These are phyloP conservation scores for Macaria notata DNA, from an alignment of 2,888 invertebrate species.

Conservation along the genomic window DNA sequence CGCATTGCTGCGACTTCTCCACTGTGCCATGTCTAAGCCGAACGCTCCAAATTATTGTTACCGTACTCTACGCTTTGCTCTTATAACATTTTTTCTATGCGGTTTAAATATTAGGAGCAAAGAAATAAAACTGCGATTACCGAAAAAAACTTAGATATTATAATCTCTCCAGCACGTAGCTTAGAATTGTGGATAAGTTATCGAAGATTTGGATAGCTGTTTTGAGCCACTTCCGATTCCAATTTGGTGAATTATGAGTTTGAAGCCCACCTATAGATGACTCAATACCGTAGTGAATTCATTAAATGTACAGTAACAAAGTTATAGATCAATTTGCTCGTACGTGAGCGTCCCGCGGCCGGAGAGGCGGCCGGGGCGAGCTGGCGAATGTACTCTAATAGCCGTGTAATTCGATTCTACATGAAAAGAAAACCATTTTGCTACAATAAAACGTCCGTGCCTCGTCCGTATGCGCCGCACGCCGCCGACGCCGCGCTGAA, in stretches of 20 bases:
- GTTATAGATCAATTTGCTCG: conserved; percentile 42
- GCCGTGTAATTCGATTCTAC: conserved; percentile 58
- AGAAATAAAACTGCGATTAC: neutral
- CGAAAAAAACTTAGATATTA: too few relatives aligned
- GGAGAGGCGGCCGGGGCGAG: too few relatives aligned
- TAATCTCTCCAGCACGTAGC: conserved; percentile 1
- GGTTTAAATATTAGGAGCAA: neutral
- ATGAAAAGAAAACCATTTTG: conserved; percentile 31
- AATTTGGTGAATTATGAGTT: conserved; percentile 15
- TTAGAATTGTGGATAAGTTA: neutral
- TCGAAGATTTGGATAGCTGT: neutral
- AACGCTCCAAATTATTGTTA: conserved; percentile 16
- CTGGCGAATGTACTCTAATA: conserved; percentile 49
- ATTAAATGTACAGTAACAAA: conserved; percentile 39
- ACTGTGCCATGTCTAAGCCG: conserved; percentile 21
- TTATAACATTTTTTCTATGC: neutral
- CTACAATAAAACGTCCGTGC: conserved; percentile 41
- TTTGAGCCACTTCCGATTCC: conserved; percentile 12
- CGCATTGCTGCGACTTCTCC: conserved; percentile 22
- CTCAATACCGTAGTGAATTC: conserved; percentile 31
- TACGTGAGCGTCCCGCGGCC: conserved; percentile 40
- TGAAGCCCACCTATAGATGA: conserved; percentile 7
- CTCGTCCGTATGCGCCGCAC: neutral
- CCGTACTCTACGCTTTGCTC: conserved; percentile 8
- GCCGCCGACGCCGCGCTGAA: conserved; percentile 14